Percentiles rank a stretch among this genome's conserved stretches.
These are phyloP conservation scores for Oreochromis niloticus DNA, from an alignment of 2,113 vertebrate species.

Conservation along the genomic window DNA sequence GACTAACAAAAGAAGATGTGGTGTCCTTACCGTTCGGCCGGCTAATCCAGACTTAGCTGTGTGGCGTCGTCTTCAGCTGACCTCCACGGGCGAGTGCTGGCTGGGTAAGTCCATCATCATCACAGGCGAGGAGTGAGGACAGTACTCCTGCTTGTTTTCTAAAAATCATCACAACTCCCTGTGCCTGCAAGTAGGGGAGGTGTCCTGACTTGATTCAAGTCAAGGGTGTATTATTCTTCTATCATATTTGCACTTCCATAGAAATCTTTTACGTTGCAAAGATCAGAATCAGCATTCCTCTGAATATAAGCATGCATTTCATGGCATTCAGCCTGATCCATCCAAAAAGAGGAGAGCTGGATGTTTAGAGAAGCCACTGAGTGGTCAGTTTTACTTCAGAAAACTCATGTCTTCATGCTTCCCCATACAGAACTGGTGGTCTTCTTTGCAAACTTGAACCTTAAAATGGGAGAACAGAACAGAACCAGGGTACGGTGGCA, in stretches of 20 bases:
- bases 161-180: slow-evolving; percentile 37
- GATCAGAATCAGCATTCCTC: slow-evolving; percentile 37
- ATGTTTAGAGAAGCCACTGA: neutral
- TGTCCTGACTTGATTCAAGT: slow-evolving; percentile 43
- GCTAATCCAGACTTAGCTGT: slow-evolving; percentile 79
- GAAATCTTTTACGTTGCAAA: slow-evolving; percentile 8
- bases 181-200: slow-evolving; percentile 35
- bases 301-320: neutral
- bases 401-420: neutral
- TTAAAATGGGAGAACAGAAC: slow-evolving; percentile 19
- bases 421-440: neutral
- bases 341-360: neutral
- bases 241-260: slow-evolving; percentile 25
- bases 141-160: slow-evolving; percentile 27
- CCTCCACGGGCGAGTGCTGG: slow-evolving; percentile 67
- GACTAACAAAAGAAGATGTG: slow-evolving; percentile 69
- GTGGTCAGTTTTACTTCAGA: slow-evolving; percentile 9
- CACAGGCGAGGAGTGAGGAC: slow-evolving; percentile 40
- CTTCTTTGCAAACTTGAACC: neutral
- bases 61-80: slow-evolving; percentile 71
- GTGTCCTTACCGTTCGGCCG: slow-evolving; percentile 76
- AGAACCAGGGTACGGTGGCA: neutral
- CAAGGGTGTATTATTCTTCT: slow-evolving; percentile 12
- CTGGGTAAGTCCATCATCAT: slow-evolving; percentile 66
- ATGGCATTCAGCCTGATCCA: slow-evolving; percentile 29